Percentiles rank a stretch among this genome's conserved stretches.
Evolutionary conservation across 2,797 vertebrate genomes (phyloP).

Genomic region (Fringilla coelebs): DNA sequence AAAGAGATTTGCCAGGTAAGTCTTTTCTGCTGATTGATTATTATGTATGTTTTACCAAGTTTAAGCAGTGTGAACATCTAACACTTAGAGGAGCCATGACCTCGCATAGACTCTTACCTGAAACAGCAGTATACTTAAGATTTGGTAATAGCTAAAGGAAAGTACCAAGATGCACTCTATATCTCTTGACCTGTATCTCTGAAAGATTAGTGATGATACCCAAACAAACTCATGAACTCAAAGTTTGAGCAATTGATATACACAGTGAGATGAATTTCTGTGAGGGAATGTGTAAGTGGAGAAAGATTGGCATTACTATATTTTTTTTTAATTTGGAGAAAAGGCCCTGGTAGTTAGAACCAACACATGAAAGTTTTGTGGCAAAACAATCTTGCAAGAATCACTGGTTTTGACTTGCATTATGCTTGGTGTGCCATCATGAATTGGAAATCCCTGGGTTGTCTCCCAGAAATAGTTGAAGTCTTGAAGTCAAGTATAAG

Average conservation of each 20-base stretch:
- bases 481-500: neutral
- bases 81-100: neutral
- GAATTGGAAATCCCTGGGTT: neutral
- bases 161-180: neutral
- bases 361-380: neutral
- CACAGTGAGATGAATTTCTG: neutral
- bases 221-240: neutral
- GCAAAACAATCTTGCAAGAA: neutral
- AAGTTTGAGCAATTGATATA: neutral
- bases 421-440: neutral
- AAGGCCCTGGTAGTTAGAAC: neutral
- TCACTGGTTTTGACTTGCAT: neutral
- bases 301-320: neutral
- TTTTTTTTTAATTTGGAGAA: neutral
- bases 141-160: neutral
- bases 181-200: neutral
- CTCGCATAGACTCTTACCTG: neutral
- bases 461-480: neutral
- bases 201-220: neutral
- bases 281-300: neutral
- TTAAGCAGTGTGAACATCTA: neutral
- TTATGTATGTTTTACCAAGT: neutral
- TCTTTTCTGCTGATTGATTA: neutral
- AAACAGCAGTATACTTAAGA: neutral
- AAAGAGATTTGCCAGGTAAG: constrained; percentile 93